Base-by-base conservation (phyloP, 2,797 vertebrate species). In the Paramormyrops hopkinsi region DNA sequence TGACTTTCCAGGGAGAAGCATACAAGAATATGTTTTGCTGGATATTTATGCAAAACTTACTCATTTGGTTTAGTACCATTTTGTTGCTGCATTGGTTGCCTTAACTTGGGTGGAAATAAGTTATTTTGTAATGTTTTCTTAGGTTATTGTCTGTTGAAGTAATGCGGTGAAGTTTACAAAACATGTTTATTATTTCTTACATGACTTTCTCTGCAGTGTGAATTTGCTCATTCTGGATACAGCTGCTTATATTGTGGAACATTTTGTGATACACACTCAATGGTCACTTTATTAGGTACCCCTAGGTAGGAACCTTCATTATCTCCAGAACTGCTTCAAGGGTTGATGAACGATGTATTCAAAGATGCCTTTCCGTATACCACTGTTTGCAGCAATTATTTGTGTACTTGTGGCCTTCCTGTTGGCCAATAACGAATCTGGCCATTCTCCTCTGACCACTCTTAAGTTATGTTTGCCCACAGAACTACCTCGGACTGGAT, bases 91-190 rank as follows among this genome's bases (percentile, higher is more conserved):
- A 41, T 41, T 44, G 17, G 2, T 79, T 79, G 73, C 8, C 37
- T 44, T 82, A 82, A 82, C n/a, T 41, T 82, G 37, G 76, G 6
- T 25, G 76, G 76, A 44, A 82, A 82, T 44, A 44, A 9, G 37
- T 82, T 82, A 44, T 82, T 82, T 82, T 82, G 76, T 46, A 82
- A 82, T 46, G 76, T 82, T 82, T 82, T 82, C 76, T 46, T 44
- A n/a, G 14, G 41, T 73, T 17, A 37, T 46, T 82, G 17, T 82
- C 76, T 82, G 17, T 46, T 82, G 46, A n/a, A 82, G 76, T 41
- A 82, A 44, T 8, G 4, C 2, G 37, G 37, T 19, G 41, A 41
- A 44, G 76, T 82, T 82, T 46, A 82, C 76, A n/a, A 82, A 46
- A 82, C 76, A 82, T 44, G 41, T 82, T 82, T 46, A 82, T 44